Evolutionary conservation across 2,113 vertebrate species (phyloP).

Genomic region (Psammodynastes pulverulentus): DNA sequence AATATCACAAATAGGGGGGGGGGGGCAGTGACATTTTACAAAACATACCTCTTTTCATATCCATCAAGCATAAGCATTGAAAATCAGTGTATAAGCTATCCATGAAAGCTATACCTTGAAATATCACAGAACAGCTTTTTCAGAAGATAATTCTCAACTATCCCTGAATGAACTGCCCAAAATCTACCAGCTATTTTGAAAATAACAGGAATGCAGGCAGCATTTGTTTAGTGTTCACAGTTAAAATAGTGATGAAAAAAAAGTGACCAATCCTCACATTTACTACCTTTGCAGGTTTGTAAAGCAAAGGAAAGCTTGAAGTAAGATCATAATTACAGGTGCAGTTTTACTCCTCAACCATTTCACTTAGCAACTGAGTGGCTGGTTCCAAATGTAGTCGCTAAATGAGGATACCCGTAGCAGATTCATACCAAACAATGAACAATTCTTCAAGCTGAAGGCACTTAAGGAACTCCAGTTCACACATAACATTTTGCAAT

Average conservation of each 20-base stretch:
- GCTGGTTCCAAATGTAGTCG: background rate
- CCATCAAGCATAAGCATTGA: background rate
- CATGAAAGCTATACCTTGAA: background rate
- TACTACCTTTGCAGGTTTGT: background rate
- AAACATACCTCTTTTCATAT: conserved; percentile 2
- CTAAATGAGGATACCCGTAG: background rate
- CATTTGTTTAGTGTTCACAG: background rate
- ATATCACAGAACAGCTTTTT: background rate
- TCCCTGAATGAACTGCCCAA: background rate
- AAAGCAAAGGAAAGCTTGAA: background rate
- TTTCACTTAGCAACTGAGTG: background rate
- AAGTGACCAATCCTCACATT: background rate
- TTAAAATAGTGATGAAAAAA: background rate
- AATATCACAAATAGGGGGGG: background rate
- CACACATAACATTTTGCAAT: background rate
- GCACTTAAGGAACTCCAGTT: background rate
- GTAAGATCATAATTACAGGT: background rate
- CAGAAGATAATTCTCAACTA: background rate
- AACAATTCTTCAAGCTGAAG: background rate
- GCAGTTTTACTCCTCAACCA: background rate
- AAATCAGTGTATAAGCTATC: background rate
- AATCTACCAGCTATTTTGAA: background rate
- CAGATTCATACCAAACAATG: background rate
- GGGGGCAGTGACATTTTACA: background rate
- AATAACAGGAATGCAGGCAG: background rate